Evolutionary conservation across 2,888 invertebrate species (phyloP), one percentile per base, ranked within the genome.

Genomic region (Parnassius smintheus): DNA sequence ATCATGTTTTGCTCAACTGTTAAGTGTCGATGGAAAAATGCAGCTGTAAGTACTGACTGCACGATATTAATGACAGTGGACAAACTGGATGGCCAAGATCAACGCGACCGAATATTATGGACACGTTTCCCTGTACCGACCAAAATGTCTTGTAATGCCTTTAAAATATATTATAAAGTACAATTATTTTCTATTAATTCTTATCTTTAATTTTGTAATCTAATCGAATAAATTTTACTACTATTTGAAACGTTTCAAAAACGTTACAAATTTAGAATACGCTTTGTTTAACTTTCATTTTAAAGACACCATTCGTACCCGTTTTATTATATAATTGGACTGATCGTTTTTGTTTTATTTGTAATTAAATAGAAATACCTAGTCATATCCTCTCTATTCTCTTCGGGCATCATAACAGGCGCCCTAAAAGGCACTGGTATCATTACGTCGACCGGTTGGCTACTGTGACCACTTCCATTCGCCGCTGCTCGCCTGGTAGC

Each of bases 41-140:
- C 82, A 81, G 59, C 64, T 56, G 75, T 76, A 71, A 81, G 78
- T 80, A 82, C 79, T 75, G 79, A 69, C 73, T 73, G 75, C 75
- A 74, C 84, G 78, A 85, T 88, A 88, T 87, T 90, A 91, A 91
- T 90, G 90, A 91, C 89, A 89, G 87, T 90, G 89, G 90, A 90
- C 88, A 90, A 91, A 91, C 91, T 86, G 88, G 91, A 85, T 81
- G 77, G 72, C 72, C 74, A 77, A 86, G 85, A 83, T 83, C 76
- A 66, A 62, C 42, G 53, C 68, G 72, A 68, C 70, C 66, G 77
- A 66, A 66, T 77, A 65, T 56, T 70, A 56, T 77, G 82, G 90
- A 89, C 72, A 75, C 62, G 75, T 51, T 70, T 57, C 44, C 10
- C 9, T 35, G 4, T 35, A 35, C 35, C 4, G 7, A 35, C 7